Base-by-base conservation (phyloP, 2,797 vertebrate species). In the Psittacula derbiana region DNA sequence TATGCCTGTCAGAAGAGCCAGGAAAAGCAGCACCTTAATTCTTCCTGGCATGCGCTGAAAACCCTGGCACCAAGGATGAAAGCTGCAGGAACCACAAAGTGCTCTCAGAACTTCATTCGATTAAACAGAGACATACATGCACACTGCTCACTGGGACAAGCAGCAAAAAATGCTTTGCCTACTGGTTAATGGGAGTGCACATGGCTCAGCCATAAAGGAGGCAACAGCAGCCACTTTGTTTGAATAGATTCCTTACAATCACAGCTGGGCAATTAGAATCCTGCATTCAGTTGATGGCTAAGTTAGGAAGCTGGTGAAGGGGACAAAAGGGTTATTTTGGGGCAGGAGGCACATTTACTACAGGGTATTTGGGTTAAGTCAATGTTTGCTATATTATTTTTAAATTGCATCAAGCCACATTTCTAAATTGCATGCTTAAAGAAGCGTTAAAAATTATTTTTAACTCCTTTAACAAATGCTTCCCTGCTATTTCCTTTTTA, bases 261-360 rank as follows among this genome's bases (percentile, higher is more conserved):
- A 82, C 93, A 94, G 90, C 88, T 88, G 83, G 80, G 83, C 80
- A 64, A 85, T 95, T 92, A 95, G 55, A 31, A 49, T 83, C 80
- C 90, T 81, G 72, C 73, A 28, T 96, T 76, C 43, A 1, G 62
- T 53, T 76, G 62, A 80, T 60, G 41, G 55, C 44, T 67, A 19
- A 33, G 70, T 28, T 58, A 53, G 78, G 66, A 80, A 90, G 72
- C 11, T 0, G 5, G 67, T 20, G 19, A 80, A 96, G 38, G 41
- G 91, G 47, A 67, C 23, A 73, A 58, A 80, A 86, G 8, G 19
- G 75, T 53, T 70, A 6, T 70, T n/a, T 65, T 2, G 31, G 43
- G 25, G 8, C 20, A 58, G 20, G 23, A 24, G 12, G 21, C 27
- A 33, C 3, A 0, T 52, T 88, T 76, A 12, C 36, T 33, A 6